A percentile compares a stretch with the other conserved stretches of the same genome.
Evolutionary conservation across 1,140 invertebrate species (phyloP).

Genomic region (Drosophila tsacasi): DNA sequence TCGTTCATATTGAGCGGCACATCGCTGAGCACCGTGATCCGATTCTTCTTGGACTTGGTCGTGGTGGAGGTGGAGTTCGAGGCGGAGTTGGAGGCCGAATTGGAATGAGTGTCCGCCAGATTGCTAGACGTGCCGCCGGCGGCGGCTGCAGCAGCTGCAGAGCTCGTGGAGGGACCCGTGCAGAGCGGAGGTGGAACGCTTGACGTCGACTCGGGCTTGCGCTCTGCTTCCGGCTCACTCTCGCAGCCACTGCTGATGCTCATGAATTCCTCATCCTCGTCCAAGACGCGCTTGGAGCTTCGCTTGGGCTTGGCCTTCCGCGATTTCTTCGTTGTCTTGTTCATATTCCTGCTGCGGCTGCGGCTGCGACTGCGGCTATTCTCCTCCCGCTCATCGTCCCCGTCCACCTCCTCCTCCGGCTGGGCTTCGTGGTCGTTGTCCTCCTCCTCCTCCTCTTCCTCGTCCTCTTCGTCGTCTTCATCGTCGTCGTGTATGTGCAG

Average conservation of each 20-base stretch:
- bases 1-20: slow-evolving; percentile 83
- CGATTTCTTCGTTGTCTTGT: slow-evolving; percentile 61
- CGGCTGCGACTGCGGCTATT: slow-evolving; percentile 49
- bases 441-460: slow-evolving; percentile 7
- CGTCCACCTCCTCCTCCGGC: slow-evolving; percentile 55
- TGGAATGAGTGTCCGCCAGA: slow-evolving; percentile 39
- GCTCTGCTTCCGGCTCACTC: slow-evolving; percentile 38
- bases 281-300: slow-evolving; percentile 25
- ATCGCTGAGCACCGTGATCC: slow-evolving; percentile 79
- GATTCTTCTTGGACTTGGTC: slow-evolving; percentile 76
- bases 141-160: slow-evolving; percentile 31
- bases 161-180: slow-evolving; percentile 61
- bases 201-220: slow-evolving; percentile 16
- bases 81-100: slow-evolving; percentile 38
- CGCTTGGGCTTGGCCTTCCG: slow-evolving; percentile 65
- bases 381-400: slow-evolving; percentile 69
- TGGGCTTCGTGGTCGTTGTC: slow-evolving; percentile 13
- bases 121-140: slow-evolving; percentile 8
- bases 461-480: slow-evolving; percentile 64
- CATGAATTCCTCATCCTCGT: slow-evolving; percentile 76
- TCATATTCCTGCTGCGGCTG: slow-evolving; percentile 31
- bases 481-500: slow-evolving; percentile 81
- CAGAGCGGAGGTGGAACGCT: slow-evolving; percentile 31
- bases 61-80: slow-evolving; percentile 29
- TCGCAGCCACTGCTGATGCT: slow-evolving; percentile 67